Evolutionary conservation across 2,113 vertebrate species (phyloP).

Genomic region (Aptenodytes forsteri): DNA sequence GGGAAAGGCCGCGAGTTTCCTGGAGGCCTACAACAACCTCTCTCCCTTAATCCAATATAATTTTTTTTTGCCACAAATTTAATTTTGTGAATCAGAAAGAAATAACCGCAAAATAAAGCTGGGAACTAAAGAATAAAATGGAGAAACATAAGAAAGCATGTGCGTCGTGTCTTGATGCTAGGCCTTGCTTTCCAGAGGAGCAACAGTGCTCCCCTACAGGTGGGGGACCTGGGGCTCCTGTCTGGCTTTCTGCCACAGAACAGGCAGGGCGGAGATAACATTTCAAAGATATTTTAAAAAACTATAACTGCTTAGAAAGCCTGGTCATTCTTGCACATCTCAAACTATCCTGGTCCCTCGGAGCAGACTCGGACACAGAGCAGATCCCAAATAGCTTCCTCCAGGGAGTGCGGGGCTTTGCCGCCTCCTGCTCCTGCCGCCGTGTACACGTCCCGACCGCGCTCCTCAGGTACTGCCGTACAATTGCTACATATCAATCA

Average conservation of each 20-base stretch:
- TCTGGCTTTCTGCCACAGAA: neutral
- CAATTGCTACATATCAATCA: conserved; percentile 6
- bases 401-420: neutral
- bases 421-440: neutral
- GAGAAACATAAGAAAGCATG: neutral
- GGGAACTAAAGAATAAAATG: neutral
- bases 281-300: neutral
- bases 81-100: neutral
- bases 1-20: neutral
- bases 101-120: neutral
- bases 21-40: fast-evolving
- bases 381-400: neutral
- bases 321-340: neutral
- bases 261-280: neutral
- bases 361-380: neutral
- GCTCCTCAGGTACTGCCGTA: neutral
- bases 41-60: neutral
- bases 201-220: neutral
- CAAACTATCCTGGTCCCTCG: neutral
- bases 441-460: neutral
- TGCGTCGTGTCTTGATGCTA: neutral
- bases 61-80: neutral
- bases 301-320: neutral
- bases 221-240: neutral
- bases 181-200: neutral